A percentile compares a stretch with the other conserved stretches of the same genome.
These are phyloP conservation scores for Periparus ater DNA, from an alignment of 2,797 vertebrate genomes.

Conservation along the genomic window DNA sequence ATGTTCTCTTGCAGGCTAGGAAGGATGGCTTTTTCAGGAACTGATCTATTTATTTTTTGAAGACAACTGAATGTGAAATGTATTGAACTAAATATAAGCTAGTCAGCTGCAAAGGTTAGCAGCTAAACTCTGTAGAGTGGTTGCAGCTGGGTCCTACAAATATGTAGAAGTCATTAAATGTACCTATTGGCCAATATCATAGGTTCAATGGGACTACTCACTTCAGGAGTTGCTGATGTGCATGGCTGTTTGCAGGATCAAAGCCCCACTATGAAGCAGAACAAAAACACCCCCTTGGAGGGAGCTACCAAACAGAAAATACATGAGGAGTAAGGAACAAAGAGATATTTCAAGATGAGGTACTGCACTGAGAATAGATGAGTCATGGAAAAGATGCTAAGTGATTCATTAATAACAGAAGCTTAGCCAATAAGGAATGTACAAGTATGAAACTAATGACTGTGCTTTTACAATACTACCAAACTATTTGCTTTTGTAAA, in stretches of 20 bases:
- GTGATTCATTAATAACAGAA: slow-evolving; percentile 62
- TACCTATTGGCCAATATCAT: neutral
- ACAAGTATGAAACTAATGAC: slow-evolving; percentile 56
- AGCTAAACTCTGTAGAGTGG: neutral
- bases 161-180: neutral
- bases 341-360: slow-evolving; percentile 55
- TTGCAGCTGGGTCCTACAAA: neutral
- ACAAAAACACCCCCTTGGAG: slow-evolving; percentile 33
- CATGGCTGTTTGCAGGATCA: neutral
- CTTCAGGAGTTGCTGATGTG: neutral
- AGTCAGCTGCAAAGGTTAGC: neutral
- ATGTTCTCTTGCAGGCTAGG: neutral
- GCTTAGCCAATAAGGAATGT: slow-evolving; percentile 28
- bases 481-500: slow-evolving; percentile 64
- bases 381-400: slow-evolving; percentile 58
- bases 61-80: neutral
- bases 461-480: slow-evolving; percentile 47
- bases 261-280: neutral
- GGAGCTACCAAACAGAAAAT: slow-evolving; percentile 20
- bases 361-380: slow-evolving; percentile 54
- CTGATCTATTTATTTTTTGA: neutral
- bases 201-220: neutral
- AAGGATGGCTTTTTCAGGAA: neutral
- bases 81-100: neutral
- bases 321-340: slow-evolving; percentile 25